A percentile compares a stretch with the other conserved stretches of the same genome.
phyloP scores from a whole-genome alignment of 2,113 vertebrate species.

The Cisticola juncidis region DNA sequence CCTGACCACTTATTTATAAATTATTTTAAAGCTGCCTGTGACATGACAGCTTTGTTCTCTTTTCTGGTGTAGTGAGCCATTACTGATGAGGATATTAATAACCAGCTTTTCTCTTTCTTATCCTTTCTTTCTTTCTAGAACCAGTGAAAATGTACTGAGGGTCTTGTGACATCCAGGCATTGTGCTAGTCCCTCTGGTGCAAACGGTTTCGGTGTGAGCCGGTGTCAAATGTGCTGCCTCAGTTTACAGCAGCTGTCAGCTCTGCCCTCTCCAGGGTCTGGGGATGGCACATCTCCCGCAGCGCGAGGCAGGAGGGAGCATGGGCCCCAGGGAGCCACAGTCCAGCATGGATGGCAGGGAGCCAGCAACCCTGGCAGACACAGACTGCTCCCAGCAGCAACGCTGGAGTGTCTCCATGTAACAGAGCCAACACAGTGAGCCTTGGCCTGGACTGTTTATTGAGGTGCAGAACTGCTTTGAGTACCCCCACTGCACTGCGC shows the following conservation, averaged over 20 bases:
- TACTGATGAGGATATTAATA: background rate
- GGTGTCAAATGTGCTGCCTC: fast-evolving
- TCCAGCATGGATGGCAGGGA: background rate
- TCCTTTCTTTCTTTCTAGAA: background rate
- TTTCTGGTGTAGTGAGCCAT: background rate
- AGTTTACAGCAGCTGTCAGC: background rate
- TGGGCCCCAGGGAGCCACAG: fast-evolving
- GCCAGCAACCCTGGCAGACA: background rate
- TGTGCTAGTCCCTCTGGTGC: background rate
- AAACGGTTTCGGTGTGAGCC: background rate
- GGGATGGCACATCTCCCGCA: fast-evolving
- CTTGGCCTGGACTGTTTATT: background rate
- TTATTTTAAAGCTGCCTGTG: constrained; percentile 11
- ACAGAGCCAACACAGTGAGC: fast-evolving
- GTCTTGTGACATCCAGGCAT: background rate
- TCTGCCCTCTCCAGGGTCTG: fast-evolving
- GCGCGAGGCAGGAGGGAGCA: fast-evolving
- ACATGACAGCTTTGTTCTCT: background rate
- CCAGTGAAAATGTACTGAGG: background rate
- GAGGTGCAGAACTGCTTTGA: background rate
- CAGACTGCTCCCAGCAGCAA: background rate
- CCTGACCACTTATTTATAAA: background rate
- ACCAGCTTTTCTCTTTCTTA: background rate
- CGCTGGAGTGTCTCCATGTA: background rate
- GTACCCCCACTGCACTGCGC: fast-evolving